Base-by-base conservation (phyloP, 2,888 invertebrate species). In the Harpagoxenus sublaevis region DNA sequence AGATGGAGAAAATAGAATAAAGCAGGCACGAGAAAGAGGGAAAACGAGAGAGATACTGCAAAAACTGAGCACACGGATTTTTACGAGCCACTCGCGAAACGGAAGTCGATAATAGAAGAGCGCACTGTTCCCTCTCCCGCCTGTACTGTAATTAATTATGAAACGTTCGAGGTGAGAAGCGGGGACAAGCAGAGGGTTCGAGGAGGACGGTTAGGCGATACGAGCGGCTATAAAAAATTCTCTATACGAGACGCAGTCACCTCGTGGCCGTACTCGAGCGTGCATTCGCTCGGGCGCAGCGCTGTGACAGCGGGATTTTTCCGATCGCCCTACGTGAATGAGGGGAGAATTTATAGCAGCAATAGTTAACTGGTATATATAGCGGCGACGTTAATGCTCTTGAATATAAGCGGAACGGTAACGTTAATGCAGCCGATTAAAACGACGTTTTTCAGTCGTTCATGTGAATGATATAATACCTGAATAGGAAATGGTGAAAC, bases 71-170 rank as follows among this genome's bases (percentile, higher is more conserved):
- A 71, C 71, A 60, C 84, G 88, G 84, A 89, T 91, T 90, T 90
- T 90, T 90, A 91, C 87, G 91, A 81, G 51, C 74, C 39, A 62
- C 60, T 81, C 88, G 89, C 86, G 87, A 83, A 92, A 92, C 89
- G 92, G 88, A 92, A 92, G 91, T 93, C 93, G 92, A 93, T 94
- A 93, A 93, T 93, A 92, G 92, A 92, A 91, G 91, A 87, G 86
- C 86, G 84, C 45, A 31, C 74, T 45, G 68, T 62, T 83, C 48
- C 23, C 62, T 39, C 68, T n/a, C 42, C 18, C 18, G 51, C 66
- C 70, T 45, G 87, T 84, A 83, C 84, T 84, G 92, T 93, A 93
- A 93, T 94, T 94, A 94, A 94, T 94, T 94, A 92, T 91, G 90
- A 89, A 91, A 91, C 90, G 91, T 91, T 92, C 90, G 87, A 23